Conservation (phyloP, 2,113 vertebrate genomes). For the Meriones unguiculatus region DNA sequence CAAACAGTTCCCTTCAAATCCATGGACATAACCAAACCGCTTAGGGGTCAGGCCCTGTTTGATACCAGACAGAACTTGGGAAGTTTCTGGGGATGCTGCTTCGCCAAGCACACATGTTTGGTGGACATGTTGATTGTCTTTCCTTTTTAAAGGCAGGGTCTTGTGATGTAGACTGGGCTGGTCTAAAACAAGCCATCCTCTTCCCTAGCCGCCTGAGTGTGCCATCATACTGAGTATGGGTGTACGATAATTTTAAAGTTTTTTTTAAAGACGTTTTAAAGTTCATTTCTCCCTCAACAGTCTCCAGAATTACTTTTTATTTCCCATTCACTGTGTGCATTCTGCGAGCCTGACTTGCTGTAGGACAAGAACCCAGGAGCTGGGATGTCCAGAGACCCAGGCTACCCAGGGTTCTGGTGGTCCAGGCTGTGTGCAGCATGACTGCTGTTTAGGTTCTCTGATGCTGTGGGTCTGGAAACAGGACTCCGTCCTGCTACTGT, state of each 20-base stretch:
- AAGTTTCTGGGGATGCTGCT: background rate
- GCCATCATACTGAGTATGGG: too few species aligned
- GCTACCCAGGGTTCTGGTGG: constrained; percentile 26
- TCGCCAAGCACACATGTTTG: background rate
- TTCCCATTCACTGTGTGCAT: background rate
- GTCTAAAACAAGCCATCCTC: background rate
- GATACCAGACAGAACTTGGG: background rate
- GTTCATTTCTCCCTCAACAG: background rate
- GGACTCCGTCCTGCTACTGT: background rate
- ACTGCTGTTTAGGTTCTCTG: background rate
- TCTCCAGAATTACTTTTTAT: background rate
- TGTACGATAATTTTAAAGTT: background rate
- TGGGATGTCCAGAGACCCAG: background rate
- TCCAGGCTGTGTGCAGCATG: background rate
- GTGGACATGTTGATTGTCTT: background rate
- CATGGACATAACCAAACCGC: constrained; percentile 48
- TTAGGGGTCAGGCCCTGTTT: constrained; percentile 44
- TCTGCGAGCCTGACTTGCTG: constrained; percentile 41
- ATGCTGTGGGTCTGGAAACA: background rate
- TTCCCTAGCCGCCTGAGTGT: background rate
- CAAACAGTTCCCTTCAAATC: constrained; percentile 62
- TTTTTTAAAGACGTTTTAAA: background rate
- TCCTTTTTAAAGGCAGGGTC: background rate
- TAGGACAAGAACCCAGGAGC: constrained; percentile 25
- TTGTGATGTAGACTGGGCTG: background rate